Base-by-base conservation (phyloP, 1,140 invertebrate species). In the Aphelinus atriplicis region DNA sequence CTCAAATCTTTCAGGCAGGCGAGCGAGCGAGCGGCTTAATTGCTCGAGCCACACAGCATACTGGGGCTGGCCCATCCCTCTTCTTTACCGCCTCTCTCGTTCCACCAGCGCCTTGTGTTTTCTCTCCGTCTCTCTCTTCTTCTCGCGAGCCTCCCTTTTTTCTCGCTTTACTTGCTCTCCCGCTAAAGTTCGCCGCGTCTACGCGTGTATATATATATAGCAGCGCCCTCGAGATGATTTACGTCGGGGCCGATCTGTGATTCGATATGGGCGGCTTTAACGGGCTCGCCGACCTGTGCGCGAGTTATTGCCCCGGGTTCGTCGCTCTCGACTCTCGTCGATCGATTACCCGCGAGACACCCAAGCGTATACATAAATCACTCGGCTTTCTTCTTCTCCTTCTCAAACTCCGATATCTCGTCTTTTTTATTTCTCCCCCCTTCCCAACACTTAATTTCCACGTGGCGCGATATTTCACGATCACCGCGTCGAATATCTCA, bases 1-100 rank as follows among this genome's bases (percentile, higher is more conserved):
- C 79, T 81, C 80, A 81, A 84, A 84, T 82, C 80, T 82, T 82
- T 80, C 65, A 26, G 76, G 62, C 76, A 10, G 26, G 10, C 50
- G 3, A 26, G 58, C 58, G 55, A 26, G 26, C 26, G 72, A 78
- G 80, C 74, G 79, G 78, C 74, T 80, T 81, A 81, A 82, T 79
- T 82, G 79, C 79, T 78, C 77, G 74, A 78, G 80, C 79, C 78
- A 26, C 26, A 26, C 77, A 70, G 75, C 68, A 71, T 55, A 51
- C 60, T n/a, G 48, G 72, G 55, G 68, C 55, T 57, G 43, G 45
- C 61, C 76, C 67, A 67, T 66, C 78, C 73, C 67, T 73, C 67
- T 7, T 60, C 66, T 26, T 10, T 42, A 5, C 70, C 71, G 47
- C 1, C 50, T 65, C 10, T 26, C 26, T 26, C 26, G 26, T 26